phyloP scores from a whole-genome alignment of 53 echinoderm and acorn worm species.

The Crossaster papposus region DNA sequence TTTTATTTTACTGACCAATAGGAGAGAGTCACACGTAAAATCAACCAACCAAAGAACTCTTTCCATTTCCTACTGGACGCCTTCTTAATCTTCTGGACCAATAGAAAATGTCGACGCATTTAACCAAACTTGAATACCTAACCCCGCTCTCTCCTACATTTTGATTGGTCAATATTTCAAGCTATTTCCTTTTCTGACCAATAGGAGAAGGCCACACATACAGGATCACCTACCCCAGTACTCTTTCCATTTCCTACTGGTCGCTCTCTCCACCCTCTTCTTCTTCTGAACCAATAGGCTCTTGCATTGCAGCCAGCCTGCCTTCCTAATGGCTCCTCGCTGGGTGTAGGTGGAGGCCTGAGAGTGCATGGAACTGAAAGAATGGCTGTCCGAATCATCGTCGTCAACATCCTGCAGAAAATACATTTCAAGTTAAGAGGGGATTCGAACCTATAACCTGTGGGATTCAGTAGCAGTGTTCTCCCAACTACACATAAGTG shows the following conservation, averaged over 20 bases:
- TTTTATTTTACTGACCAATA: not conserved
- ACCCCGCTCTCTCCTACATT: not conserved
- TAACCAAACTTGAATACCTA: not conserved
- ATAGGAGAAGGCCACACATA: not conserved
- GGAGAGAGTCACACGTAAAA: not conserved
- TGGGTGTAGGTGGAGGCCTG: constrained; percentile 86
- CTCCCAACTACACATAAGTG: too few relatives aligned
- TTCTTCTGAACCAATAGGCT: constrained; percentile 92
- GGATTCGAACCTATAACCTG: too few relatives aligned
- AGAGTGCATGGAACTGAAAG: constrained; percentile 83
- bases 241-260: constrained; percentile 90
- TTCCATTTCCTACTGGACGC: not conserved
- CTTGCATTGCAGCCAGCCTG: constrained; percentile 91
- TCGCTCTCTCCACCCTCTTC: constrained; percentile 83
- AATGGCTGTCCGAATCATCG: constrained; percentile 78
- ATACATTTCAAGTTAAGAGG: not conserved
- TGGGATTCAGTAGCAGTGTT: too few relatives aligned
- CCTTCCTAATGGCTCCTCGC: constrained; percentile 91
- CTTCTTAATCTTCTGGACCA: not conserved
- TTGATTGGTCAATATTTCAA: not conserved
- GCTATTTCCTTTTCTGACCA: not conserved
- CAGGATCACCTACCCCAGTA: constrained; percentile 88
- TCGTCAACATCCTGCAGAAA: constrained; percentile 68
- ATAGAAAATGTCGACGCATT: not conserved
- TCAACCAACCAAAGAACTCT: not conserved